A percentile compares a stretch with the other conserved stretches of the same genome.
Evolutionary conservation across 2,797 vertebrate genomes (phyloP).

Genomic region (Acrossocheilus fasciatus): DNA sequence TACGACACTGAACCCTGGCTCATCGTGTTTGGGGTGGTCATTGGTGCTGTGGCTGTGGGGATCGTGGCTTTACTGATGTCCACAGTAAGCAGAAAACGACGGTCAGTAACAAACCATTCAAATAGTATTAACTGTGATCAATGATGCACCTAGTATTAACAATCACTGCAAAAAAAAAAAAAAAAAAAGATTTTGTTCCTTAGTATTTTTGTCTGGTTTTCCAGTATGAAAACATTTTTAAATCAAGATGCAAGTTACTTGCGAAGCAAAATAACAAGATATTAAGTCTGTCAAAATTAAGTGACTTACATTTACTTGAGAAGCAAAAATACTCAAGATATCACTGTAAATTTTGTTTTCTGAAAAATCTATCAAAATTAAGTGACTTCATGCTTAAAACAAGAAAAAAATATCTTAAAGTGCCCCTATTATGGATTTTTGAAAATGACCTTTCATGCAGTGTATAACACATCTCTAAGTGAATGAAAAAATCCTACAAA

Average conservation of each 20-base stretch:
- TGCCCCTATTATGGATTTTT: too few relatives aligned
- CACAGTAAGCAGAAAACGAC: slow-evolving; percentile 61
- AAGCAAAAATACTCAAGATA: background rate
- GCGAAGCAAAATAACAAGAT: background rate
- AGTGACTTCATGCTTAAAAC: background rate
- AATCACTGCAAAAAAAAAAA: background rate
- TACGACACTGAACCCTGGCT: slow-evolving; percentile 85
- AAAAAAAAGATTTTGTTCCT: background rate
- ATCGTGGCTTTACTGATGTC: slow-evolving; percentile 69
- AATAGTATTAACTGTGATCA: background rate
- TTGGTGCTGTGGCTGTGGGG: slow-evolving; percentile 66
- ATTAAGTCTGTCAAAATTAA: too few relatives aligned
- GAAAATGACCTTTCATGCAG: too few relatives aligned
- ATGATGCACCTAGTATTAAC: background rate
- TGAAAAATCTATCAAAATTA: background rate
- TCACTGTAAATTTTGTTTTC: background rate
- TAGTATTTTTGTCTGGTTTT: background rate
- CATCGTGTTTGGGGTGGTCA: slow-evolving; percentile 87
- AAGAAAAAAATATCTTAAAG: background rate
- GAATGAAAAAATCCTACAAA: too few relatives aligned
- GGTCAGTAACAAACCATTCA: slow-evolving; percentile 61
- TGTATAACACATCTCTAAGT: too few relatives aligned
- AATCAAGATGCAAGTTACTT: background rate
- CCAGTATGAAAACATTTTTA: background rate
- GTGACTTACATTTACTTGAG: background rate